Evolutionary conservation across 2,888 invertebrate species (phyloP).

Genomic region (Callinectes sapidus): DNA sequence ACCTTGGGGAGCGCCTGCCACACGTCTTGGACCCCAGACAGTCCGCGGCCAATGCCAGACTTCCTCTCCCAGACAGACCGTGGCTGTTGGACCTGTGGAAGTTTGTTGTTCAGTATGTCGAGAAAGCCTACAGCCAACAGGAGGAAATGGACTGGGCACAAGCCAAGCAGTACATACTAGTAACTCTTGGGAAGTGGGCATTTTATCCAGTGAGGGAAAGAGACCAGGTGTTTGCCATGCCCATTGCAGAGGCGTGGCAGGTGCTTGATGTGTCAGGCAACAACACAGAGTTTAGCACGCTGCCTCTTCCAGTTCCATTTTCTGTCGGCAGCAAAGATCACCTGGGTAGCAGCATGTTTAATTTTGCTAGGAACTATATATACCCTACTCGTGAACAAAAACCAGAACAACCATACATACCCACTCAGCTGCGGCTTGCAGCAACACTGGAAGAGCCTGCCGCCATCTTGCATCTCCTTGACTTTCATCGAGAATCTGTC

Average conservation of each 20-base stretch:
- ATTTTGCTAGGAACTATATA: background rate
- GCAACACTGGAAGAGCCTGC: constrained; percentile 42
- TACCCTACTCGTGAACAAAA: background rate
- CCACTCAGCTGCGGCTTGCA: constrained; percentile 19
- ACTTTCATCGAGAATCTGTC: constrained; percentile 25
- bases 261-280: background rate
- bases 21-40: background rate
- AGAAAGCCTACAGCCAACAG: background rate
- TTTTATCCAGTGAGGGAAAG: constrained; percentile 32
- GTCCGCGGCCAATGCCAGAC: background rate
- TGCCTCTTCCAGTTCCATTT: constrained; percentile 38
- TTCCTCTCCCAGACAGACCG: background rate
- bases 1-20: constrained; percentile 38
- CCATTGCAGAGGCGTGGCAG: constrained; percentile 39
- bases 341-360: background rate
- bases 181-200: constrained; percentile 44
- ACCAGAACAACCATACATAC: background rate
- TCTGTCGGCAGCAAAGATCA: background rate
- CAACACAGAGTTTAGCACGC: background rate
- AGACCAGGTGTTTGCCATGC: background rate
- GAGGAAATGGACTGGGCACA: constrained; percentile 8
- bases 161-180: constrained; percentile 11
- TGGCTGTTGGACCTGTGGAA: constrained; percentile 43
- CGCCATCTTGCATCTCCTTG: constrained; percentile 12
- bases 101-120: constrained; percentile 8